Evolutionary conservation across 2,888 invertebrate species (phyloP).

Genomic region (Sarcophaga variegata): DNA sequence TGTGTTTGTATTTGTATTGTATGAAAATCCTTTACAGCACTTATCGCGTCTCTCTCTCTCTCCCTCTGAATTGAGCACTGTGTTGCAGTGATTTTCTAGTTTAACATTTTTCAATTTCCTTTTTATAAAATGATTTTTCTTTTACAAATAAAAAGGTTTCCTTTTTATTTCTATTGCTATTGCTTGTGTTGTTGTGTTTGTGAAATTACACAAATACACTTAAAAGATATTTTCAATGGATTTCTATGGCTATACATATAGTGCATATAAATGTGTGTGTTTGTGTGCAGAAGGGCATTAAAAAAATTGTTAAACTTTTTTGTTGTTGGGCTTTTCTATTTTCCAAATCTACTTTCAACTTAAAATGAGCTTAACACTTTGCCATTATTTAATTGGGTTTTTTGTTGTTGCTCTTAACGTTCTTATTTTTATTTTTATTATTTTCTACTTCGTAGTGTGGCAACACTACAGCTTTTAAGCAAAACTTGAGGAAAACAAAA

Average conservation of each 20-base stretch:
- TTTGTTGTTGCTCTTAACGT: slow-evolving; percentile 25
- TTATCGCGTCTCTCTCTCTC: not conserved
- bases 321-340: slow-evolving; percentile 22
- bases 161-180: slow-evolving; percentile 10
- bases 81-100: slow-evolving; percentile 18
- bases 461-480: slow-evolving; percentile 26
- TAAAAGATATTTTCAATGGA: too few species aligned
- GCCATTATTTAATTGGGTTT: slow-evolving; percentile 63
- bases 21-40: not conserved
- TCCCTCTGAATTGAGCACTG: not conserved
- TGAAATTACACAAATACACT: not conserved
- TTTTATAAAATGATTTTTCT: slow-evolving; percentile 57
- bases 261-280: not conserved
- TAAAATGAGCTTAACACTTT: slow-evolving; percentile 64
- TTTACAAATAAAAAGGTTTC: slow-evolving; percentile 50
- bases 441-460: slow-evolving; percentile 18
- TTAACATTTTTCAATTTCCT: slow-evolving; percentile 66
- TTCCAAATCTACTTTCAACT: slow-evolving; percentile 56
- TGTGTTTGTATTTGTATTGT: not conserved
- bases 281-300: slow-evolving; percentile 5
- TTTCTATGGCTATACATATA: too few species aligned
- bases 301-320: slow-evolving; percentile 37
- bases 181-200: not conserved
- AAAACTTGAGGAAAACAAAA: slow-evolving; percentile 5
- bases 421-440: not conserved